Evolutionary conservation across 1,140 invertebrate genomes (phyloP).

Genomic region (Drosophila bocki): DNA sequence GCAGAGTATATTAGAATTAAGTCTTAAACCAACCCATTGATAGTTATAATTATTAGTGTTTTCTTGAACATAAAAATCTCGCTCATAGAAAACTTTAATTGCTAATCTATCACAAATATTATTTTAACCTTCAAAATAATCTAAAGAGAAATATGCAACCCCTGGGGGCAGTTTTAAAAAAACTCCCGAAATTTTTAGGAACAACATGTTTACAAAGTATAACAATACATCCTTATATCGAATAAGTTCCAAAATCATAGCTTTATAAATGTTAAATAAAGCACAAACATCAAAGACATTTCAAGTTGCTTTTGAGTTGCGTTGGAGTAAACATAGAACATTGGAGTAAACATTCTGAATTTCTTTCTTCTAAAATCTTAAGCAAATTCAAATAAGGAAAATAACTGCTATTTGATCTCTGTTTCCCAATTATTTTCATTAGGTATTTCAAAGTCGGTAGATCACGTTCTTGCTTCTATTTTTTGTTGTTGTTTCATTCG

Average conservation of each 20-base stretch:
- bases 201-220: no score
- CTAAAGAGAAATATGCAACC: neutral
- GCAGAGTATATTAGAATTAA: neutral
- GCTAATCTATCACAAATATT: neutral
- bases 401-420: neutral
- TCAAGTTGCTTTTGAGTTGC: neutral
- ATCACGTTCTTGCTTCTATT: constrained; percentile 17
- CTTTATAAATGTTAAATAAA: neutral
- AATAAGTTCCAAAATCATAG: neutral
- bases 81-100: neutral
- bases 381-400: no score
- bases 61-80: neutral
- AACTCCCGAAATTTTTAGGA: neutral
- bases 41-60: no score
- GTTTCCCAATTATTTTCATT: neutral
- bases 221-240: neutral
- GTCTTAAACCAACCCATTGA: neutral
- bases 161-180: neutral
- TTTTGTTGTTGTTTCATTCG: constrained; percentile 13
- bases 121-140: neutral
- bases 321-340: neutral
- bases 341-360: no score
- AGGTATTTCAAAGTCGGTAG: constrained; percentile 22
- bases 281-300: neutral
- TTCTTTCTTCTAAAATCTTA: no score